Conservation (phyloP, 2,797 vertebrate genomes). For the Lagorchestes hirsutus region DNA sequence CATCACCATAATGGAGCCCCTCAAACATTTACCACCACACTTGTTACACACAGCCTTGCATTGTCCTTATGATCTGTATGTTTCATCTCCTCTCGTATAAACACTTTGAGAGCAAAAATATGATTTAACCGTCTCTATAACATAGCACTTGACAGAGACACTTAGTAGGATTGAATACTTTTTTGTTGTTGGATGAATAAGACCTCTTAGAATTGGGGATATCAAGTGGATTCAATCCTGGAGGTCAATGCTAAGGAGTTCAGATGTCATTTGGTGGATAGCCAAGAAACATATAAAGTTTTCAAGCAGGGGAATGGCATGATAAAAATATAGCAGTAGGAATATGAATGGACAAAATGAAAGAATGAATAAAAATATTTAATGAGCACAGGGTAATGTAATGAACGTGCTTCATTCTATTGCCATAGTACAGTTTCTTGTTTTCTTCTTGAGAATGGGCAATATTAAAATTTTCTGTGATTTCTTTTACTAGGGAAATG, state of each 20-base stretch:
- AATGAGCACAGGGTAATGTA: neutral
- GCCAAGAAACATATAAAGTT: neutral
- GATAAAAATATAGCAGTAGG: neutral
- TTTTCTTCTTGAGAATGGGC: neutral
- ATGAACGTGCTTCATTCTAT: neutral
- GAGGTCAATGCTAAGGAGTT: neutral
- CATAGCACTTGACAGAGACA: neutral
- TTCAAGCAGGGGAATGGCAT: neutral
- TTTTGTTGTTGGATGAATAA: neutral
- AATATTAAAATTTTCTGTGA: neutral
- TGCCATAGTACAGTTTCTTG: neutral
- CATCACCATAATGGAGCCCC: neutral
- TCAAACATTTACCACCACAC: neutral
- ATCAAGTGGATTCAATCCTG: neutral
- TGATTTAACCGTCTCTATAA: neutral
- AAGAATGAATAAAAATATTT: conserved; percentile 13
- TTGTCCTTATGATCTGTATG: neutral
- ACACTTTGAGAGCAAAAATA: neutral
- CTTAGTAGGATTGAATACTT: neutral
- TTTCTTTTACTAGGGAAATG: neutral
- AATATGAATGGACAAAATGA: neutral
- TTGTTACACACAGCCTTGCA: neutral
- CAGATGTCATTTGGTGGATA: neutral
- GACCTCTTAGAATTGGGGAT: neutral
- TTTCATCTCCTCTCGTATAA: neutral